phyloP scores from a whole-genome alignment of 2,113 vertebrate genomes.

The Vulpes ferrilata region DNA sequence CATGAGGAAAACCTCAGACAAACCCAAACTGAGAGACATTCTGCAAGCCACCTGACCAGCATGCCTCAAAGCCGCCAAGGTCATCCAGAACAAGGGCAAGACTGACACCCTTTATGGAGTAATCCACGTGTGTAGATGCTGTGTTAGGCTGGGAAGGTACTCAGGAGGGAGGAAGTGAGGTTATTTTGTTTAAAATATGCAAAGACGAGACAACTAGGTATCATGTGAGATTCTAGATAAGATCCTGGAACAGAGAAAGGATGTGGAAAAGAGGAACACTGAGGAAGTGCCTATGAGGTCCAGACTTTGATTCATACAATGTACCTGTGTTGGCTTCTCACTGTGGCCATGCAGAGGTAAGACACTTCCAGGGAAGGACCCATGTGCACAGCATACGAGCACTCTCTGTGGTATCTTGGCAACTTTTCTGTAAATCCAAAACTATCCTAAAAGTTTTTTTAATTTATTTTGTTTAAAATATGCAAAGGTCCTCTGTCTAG shows the following conservation, averaged over 20 bases:
- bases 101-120: no score
- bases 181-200: no score
- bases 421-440: not conserved
- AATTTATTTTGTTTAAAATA: not conserved
- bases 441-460: not conserved
- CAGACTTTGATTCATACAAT: accelerated
- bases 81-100: not conserved
- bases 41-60: not conserved
- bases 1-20: not conserved
- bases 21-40: not conserved
- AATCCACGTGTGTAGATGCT: no score
- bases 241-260: not conserved
- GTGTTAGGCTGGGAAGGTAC: no score
- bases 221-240: accelerated
- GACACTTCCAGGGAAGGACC: accelerated
- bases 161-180: no score
- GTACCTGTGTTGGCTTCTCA: not conserved
- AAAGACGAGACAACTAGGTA: not conserved
- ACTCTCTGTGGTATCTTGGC: not conserved
- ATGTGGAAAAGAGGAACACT: accelerated
- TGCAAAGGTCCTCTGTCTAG: not conserved
- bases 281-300: accelerated
- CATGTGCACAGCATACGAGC: accelerated
- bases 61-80: not conserved
- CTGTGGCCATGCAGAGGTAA: not conserved